phyloP scores from a whole-genome alignment of 2,797 vertebrate species.

The Sebastiscus tertius region DNA sequence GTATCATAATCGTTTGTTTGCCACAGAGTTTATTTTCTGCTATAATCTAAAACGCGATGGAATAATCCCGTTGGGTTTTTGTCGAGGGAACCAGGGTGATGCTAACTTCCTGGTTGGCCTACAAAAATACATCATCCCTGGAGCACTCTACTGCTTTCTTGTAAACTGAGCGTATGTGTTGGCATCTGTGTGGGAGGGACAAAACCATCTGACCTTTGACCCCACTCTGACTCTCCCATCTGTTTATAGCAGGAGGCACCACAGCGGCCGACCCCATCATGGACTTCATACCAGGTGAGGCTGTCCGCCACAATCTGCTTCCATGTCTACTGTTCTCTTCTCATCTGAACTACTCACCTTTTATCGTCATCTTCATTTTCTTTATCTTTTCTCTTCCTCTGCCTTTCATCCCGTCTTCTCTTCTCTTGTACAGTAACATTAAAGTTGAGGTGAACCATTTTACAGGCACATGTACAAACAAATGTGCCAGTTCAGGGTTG shows the following conservation, averaged over 20 bases:
- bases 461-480: neutral
- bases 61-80: too few relatives aligned
- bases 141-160: neutral
- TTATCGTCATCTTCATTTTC: neutral
- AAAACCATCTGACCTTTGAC: constrained; percentile 54
- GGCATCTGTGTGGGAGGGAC: constrained; percentile 49
- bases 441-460: neutral
- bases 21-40: too few relatives aligned
- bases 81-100: too few relatives aligned
- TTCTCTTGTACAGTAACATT: neutral
- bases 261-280: constrained; percentile 33
- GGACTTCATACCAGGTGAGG: constrained; percentile 77
- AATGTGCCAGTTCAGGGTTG: neutral
- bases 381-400: neutral
- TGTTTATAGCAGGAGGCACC: constrained; percentile 57
- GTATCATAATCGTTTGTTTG: too few relatives aligned
- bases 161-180: neutral
- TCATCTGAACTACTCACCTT: neutral
- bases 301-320: constrained; percentile 7
- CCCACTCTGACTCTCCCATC: constrained; percentile 60
- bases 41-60: too few relatives aligned
- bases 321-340: constrained; percentile 1
- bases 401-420: neutral
- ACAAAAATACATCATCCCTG: too few relatives aligned
- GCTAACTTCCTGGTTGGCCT: too few relatives aligned